A percentile compares a stretch with the other conserved stretches of the same genome.
Conservation (phyloP, 2,113 vertebrate species). For the Azemiops feae region DNA sequence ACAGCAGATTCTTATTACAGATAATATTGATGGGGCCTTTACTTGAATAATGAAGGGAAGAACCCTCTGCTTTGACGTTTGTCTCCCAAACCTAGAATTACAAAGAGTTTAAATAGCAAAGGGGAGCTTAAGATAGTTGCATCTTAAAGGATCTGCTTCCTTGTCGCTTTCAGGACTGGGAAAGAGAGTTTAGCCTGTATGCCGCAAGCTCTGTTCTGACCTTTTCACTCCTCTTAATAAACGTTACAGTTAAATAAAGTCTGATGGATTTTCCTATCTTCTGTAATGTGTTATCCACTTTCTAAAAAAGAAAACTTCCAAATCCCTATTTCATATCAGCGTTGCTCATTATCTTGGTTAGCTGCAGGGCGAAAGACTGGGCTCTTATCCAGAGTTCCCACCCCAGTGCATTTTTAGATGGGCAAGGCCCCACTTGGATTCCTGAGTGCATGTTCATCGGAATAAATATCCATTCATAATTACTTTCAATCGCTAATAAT, state of each 20-base stretch:
- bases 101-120: conserved; percentile 67
- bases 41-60: conserved; percentile 72
- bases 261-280: conserved; percentile 67
- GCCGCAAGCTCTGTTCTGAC: conserved; percentile 53
- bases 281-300: conserved; percentile 62
- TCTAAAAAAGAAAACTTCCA: conserved; percentile 24
- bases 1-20: conserved; percentile 76
- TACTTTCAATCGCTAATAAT: conserved; percentile 22
- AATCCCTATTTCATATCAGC: conserved; percentile 67
- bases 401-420: conserved; percentile 22
- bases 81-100: conserved; percentile 73
- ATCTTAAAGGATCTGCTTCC: conserved; percentile 70
- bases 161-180: conserved; percentile 61
- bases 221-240: conserved; percentile 72
- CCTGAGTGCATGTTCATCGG: background rate
- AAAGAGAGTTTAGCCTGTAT: conserved; percentile 60
- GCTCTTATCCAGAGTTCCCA: conserved; percentile 56
- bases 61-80: conserved; percentile 71
- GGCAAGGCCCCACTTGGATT: background rate
- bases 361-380: conserved; percentile 49
- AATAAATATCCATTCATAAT: conserved; percentile 16
- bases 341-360: conserved; percentile 66
- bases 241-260: conserved; percentile 68
- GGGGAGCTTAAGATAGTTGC: conserved; percentile 70
- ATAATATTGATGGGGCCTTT: conserved; percentile 73